phyloP scores from a whole-genome alignment of 1,140 invertebrate species.

The Pachyrhynchus sulphureomaculatus region DNA sequence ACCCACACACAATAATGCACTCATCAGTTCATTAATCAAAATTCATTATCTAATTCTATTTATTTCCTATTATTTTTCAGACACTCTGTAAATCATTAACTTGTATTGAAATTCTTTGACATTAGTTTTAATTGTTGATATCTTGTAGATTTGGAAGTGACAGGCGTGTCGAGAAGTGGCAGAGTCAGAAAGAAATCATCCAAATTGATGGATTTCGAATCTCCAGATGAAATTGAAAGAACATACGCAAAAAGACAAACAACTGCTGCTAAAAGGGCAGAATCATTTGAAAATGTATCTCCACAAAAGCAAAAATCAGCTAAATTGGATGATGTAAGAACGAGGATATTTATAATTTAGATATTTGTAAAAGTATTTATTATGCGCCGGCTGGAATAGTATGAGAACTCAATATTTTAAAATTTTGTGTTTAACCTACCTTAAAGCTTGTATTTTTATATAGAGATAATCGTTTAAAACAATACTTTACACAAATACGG shows the following conservation, averaged over 20 bases:
- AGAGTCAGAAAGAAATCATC: conserved; percentile 91
- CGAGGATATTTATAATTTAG: not conserved
- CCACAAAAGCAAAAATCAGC: conserved; percentile 19
- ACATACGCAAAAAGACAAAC: conserved; percentile 54
- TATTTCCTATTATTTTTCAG: conserved; percentile 14
- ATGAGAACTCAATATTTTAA: conserved; percentile 5
- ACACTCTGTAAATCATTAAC: not conserved
- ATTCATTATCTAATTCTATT: no score
- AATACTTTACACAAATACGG: no score
- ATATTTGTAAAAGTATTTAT: not conserved
- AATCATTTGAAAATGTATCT: conserved; percentile 46
- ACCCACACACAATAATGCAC: no score
- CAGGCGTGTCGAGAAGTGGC: conserved; percentile 82
- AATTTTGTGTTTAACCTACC: no score
- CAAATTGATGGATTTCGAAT: conserved; percentile 90
- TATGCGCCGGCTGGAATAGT: not conserved
- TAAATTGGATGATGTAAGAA: conserved; percentile 27
- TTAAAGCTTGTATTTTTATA: no score
- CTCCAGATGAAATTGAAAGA: conserved; percentile 73
- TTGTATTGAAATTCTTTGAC: not conserved
- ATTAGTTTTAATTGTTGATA: conserved; percentile 7
- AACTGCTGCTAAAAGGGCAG: conserved; percentile 49
- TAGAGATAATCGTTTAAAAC: no score
- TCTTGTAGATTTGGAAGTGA: conserved; percentile 72
- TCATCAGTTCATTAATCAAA: no score